Conservation (phyloP, 2,888 invertebrate genomes). For the Dione vanillae region DNA sequence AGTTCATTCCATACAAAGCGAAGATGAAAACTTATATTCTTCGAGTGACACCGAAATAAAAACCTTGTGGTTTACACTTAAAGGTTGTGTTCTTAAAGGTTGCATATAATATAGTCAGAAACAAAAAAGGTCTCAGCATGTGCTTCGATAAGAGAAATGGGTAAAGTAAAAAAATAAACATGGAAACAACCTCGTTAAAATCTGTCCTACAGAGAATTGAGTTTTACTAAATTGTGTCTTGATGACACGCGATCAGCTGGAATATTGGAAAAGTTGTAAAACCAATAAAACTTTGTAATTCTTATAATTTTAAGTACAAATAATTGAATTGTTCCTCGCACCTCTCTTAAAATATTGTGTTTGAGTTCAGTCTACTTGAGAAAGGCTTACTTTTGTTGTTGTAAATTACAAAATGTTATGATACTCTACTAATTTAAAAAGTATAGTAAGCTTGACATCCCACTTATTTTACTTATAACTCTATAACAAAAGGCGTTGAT, state of each 20-base stretch:
- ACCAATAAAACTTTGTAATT: slow-evolving; percentile 25
- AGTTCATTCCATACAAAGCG: too few species aligned
- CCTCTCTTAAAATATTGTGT: not conserved
- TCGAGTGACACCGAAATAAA: too few species aligned
- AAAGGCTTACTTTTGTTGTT: slow-evolving; percentile 2
- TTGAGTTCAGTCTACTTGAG: not conserved
- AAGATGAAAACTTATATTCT: too few species aligned
- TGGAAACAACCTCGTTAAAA: not conserved
- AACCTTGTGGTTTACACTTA: too few species aligned
- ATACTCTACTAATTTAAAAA: not conserved
- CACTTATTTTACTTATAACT: not conserved
- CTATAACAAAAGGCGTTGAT: too few species aligned
- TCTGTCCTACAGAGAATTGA: slow-evolving; percentile 11
- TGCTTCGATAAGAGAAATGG: not conserved
- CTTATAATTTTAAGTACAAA: slow-evolving; percentile 18
- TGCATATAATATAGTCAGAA: too few species aligned
- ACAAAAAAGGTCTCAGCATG: too few species aligned
- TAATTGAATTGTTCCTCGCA: slow-evolving; percentile 7
- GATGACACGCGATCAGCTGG: slow-evolving; percentile 12
- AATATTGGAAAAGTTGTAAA: slow-evolving; percentile 23
- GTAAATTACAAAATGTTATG: not conserved
- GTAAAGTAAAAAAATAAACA: not conserved
- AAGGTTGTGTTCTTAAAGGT: too few species aligned
- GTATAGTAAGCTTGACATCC: not conserved
- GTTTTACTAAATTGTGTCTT: slow-evolving; percentile 1